These are phyloP conservation scores for Drosophila buzzatii DNA, from an alignment of 2,888 invertebrate genomes.

Conservation along the genomic window DNA sequence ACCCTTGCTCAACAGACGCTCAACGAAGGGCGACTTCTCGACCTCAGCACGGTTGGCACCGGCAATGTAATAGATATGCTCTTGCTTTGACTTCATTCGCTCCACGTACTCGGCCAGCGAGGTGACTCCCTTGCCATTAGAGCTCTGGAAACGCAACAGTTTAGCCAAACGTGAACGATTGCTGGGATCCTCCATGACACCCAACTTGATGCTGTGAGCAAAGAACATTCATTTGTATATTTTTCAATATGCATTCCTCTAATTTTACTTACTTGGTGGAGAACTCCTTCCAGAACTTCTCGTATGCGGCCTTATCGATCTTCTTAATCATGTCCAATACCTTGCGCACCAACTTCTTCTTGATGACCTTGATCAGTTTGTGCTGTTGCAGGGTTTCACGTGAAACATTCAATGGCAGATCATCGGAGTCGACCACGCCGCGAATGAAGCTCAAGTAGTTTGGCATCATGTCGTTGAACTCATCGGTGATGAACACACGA, in stretches of 20 bases:
- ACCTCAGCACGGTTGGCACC: slow-evolving; percentile 95
- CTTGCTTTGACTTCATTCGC: slow-evolving; percentile 97
- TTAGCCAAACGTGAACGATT: slow-evolving; percentile 98
- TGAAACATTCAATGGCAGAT: slow-evolving; percentile 98
- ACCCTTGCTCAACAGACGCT: slow-evolving; percentile 95
- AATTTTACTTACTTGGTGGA: slow-evolving; percentile 92
- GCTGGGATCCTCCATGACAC: slow-evolving; percentile 98
- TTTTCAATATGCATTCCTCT: not conserved
- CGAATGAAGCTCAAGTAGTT: slow-evolving; percentile 97
- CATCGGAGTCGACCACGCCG: slow-evolving; percentile 99
- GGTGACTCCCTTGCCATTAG: slow-evolving; percentile 88
- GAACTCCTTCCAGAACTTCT: slow-evolving; percentile 99
- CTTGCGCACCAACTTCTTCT: slow-evolving; percentile 99
- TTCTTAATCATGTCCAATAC: slow-evolving; percentile 99
- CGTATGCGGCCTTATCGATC: slow-evolving; percentile 94
- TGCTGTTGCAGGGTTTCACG: slow-evolving; percentile 99
- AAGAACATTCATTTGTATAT: not conserved
- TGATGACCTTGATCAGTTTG: slow-evolving; percentile 99
- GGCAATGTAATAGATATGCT: slow-evolving; percentile 98
- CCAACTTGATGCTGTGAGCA: slow-evolving; percentile 93
- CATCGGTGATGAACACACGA: slow-evolving; percentile 99
- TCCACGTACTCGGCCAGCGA: slow-evolving; percentile 95
- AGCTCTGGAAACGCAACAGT: slow-evolving; percentile 95
- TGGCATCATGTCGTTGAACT: slow-evolving; percentile 99
- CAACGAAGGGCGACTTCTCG: slow-evolving; percentile 97